Percentiles rank a stretch among this genome's conserved stretches.
Conservation (phyloP, 2,888 invertebrate species). For the Helobdella robusta region DNA sequence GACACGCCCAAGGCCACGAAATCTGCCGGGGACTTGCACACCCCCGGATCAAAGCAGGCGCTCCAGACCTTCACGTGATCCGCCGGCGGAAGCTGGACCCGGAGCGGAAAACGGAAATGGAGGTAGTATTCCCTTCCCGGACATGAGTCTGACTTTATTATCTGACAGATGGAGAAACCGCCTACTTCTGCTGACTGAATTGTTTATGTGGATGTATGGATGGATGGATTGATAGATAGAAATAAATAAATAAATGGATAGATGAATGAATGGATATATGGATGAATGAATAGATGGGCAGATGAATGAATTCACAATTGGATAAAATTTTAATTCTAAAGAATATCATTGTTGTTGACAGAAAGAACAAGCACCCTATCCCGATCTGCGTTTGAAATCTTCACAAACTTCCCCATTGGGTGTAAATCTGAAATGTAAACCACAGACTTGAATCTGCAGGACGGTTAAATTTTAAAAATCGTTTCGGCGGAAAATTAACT, state of each 20-base stretch:
- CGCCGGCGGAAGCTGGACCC: background rate
- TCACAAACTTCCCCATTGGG: conserved; percentile 19
- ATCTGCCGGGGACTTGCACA: conserved; percentile 7
- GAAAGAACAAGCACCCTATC: background rate
- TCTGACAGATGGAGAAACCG: background rate
- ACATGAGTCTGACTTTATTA: background rate
- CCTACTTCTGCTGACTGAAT: no score
- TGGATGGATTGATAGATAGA: no score
- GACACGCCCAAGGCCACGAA: conserved; percentile 12
- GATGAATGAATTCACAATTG: no score
- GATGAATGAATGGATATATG: no score
- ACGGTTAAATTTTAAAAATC: no score
- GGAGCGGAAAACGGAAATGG: conserved; percentile 18
- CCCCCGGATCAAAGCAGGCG: conserved; percentile 22
- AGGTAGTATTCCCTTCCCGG: background rate
- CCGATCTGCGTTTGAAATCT: conserved; percentile 4
- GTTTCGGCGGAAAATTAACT: no score
- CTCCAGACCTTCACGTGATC: conserved; percentile 16
- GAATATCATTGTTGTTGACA: no score
- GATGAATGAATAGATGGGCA: no score
- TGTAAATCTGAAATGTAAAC: conserved; percentile 23
- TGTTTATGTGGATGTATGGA: no score
- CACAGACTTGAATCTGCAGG: no score
- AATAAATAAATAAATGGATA: no score
- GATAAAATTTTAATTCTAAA: no score